These are phyloP conservation scores for Macroramphosus scolopax DNA, from an alignment of 2,797 vertebrate species.

Conservation along the genomic window DNA sequence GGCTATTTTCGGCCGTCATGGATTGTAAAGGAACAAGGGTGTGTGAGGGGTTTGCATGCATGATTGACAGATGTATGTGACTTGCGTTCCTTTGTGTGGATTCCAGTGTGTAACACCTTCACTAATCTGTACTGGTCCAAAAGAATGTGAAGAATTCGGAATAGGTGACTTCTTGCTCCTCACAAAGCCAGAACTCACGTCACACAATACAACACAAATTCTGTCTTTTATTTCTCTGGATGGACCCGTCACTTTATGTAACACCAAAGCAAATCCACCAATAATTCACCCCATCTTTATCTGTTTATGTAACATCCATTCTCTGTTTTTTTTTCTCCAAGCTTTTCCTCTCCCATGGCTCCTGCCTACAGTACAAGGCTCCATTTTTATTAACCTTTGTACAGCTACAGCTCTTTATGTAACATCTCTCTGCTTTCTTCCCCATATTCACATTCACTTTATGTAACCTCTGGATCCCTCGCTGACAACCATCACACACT, in stretches of 20 bases:
- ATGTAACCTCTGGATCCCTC: conserved; percentile 68
- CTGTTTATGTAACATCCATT: conserved; percentile 77
- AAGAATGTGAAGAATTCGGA: too few relatives aligned
- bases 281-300: conserved; percentile 75
- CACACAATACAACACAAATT: conserved; percentile 18
- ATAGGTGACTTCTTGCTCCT: conserved; percentile 2
- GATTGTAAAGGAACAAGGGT: not conserved
- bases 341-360: conserved; percentile 45
- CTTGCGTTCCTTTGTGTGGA: not conserved
- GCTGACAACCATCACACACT: conserved; percentile 49
- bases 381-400: conserved; percentile 80
- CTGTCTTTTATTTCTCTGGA: conserved; percentile 45
- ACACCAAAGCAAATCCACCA: conserved; percentile 66
- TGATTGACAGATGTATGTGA: conserved; percentile 1
- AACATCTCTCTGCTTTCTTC: conserved; percentile 72
- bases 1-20: conserved; percentile 12
- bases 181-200: conserved; percentile 21
- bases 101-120: too few relatives aligned
- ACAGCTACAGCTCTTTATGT: conserved; percentile 75
- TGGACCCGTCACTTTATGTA: conserved; percentile 70
- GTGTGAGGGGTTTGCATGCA: conserved; percentile 1
- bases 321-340: conserved; percentile 41
- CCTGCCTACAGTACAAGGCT: conserved; percentile 64
- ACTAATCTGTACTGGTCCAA: too few relatives aligned
- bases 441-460: conserved; percentile 70